These are phyloP conservation scores for Choreutis nemorana DNA, from an alignment of 2,888 invertebrate species.

Conservation along the genomic window DNA sequence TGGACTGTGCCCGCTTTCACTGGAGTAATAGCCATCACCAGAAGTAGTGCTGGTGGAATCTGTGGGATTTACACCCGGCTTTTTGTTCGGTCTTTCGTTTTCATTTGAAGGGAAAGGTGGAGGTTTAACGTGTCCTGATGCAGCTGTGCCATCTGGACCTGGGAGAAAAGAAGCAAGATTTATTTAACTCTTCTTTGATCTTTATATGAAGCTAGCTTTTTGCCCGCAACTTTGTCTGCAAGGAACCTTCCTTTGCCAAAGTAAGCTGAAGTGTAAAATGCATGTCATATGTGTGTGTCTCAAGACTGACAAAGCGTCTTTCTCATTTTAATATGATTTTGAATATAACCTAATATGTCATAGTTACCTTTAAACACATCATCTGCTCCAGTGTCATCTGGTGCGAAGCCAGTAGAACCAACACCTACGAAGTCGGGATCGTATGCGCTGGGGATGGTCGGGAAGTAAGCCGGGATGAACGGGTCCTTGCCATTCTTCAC, in stretches of 20 bases:
- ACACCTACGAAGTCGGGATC: constrained; percentile 53
- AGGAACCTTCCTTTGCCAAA: no score
- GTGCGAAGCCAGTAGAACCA: constrained; percentile 23
- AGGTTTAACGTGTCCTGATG: constrained; percentile 65
- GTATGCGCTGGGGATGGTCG: constrained; percentile 64
- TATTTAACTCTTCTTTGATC: not conserved
- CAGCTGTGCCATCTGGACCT: constrained; percentile 64
- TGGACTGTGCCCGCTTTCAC: constrained; percentile 9
- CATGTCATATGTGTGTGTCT: no score
- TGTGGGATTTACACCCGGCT: constrained; percentile 17
- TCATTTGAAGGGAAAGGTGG: constrained; percentile 46
- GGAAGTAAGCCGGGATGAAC: constrained; percentile 68
- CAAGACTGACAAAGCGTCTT: no score
- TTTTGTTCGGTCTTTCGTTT: constrained; percentile 29
- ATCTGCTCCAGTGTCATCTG: constrained; percentile 31
- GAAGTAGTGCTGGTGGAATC: constrained; percentile 15
- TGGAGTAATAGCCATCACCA: constrained; percentile 11
- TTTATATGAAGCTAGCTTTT: no score
- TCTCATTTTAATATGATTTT: no score
- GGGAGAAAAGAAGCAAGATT: constrained; percentile 12
- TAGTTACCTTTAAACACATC: constrained; percentile 59
- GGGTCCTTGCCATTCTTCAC: constrained; percentile 76
- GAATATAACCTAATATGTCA: no score
- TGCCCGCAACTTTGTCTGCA: no score
- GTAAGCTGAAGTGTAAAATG: no score